These are phyloP conservation scores for Acrocephalus scirpaceus DNA, from an alignment of 2,797 vertebrate genomes.

Conservation along the genomic window DNA sequence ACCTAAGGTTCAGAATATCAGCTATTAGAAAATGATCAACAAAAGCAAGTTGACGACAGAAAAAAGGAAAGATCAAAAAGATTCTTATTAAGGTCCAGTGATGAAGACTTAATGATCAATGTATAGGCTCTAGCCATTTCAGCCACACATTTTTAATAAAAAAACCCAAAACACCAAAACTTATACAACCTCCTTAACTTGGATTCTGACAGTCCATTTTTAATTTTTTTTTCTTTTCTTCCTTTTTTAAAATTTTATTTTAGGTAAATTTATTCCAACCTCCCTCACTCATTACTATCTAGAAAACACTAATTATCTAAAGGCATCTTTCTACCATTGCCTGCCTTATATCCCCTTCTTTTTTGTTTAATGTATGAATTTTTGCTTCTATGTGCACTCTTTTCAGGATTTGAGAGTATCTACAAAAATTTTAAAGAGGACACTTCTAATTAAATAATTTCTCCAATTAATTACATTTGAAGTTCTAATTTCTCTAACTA, in stretches of 20 bases:
- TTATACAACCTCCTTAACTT: neutral
- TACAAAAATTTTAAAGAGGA: neutral
- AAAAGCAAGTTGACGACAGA: conserved; percentile 1
- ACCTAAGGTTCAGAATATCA: neutral
- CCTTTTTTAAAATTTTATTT: neutral
- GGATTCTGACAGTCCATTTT: neutral
- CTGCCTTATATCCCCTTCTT: neutral
- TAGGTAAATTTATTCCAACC: neutral
- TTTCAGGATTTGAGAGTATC: neutral
- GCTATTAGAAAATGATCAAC: conserved; percentile 10
- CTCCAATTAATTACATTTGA: neutral
- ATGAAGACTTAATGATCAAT: neutral
- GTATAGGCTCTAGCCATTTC: neutral
- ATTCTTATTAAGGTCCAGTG: neutral
- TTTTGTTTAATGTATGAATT: neutral
- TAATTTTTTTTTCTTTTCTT: neutral
- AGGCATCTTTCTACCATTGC: neutral
- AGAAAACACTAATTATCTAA: neutral
- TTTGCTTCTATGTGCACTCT: neutral
- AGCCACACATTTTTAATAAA: neutral
- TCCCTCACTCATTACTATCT: neutral
- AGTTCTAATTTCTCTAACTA: neutral
- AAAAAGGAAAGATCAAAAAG: conserved; percentile 14
- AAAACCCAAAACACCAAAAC: neutral
- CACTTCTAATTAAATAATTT: neutral